These are phyloP conservation scores for Crossocerus cetratus DNA, from an alignment of 2,888 invertebrate species.

Conservation along the genomic window DNA sequence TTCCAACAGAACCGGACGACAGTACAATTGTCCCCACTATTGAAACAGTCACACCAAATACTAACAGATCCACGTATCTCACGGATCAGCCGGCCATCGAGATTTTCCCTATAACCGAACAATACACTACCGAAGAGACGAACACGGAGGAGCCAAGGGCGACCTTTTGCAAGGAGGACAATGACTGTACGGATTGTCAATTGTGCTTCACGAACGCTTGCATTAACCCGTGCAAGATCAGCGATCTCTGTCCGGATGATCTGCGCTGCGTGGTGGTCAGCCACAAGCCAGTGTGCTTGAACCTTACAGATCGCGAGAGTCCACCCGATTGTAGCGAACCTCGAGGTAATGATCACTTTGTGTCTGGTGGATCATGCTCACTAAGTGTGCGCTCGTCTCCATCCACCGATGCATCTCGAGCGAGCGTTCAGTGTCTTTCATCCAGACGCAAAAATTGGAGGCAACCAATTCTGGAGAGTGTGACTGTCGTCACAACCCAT, in stretches of 20 bases:
- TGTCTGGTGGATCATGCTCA: slow-evolving; percentile 19
- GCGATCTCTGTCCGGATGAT: slow-evolving; percentile 83
- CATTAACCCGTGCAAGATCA: slow-evolving; percentile 78
- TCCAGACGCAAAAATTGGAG: slow-evolving; percentile 61
- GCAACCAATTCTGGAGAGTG: slow-evolving; percentile 63
- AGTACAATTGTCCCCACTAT: slow-evolving; percentile 6
- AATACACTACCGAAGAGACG: slow-evolving; percentile 7
- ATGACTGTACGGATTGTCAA: slow-evolving; percentile 76
- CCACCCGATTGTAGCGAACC: slow-evolving; percentile 79
- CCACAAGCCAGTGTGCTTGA: slow-evolving; percentile 87
- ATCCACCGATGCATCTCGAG: slow-evolving; percentile 37
- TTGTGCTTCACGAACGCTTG: slow-evolving; percentile 79
- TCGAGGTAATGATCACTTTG: slow-evolving; percentile 79
- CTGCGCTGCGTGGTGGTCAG: slow-evolving; percentile 85
- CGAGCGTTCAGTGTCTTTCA: slow-evolving; percentile 44
- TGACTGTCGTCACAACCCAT: neutral
- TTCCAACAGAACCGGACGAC: slow-evolving; percentile 10
- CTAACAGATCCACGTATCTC: neutral
- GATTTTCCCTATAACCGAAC: neutral
- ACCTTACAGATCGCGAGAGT: slow-evolving; percentile 77
- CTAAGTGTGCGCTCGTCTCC: slow-evolving; percentile 54
- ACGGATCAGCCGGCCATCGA: slow-evolving; percentile 12
- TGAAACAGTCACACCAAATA: neutral
- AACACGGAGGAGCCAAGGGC: slow-evolving; percentile 6
- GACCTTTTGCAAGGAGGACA: slow-evolving; percentile 63